A percentile compares a stretch with the other conserved stretches of the same genome.
phyloP scores from a whole-genome alignment of 2,113 vertebrate species.

The Acrocephalus arundinaceus region DNA sequence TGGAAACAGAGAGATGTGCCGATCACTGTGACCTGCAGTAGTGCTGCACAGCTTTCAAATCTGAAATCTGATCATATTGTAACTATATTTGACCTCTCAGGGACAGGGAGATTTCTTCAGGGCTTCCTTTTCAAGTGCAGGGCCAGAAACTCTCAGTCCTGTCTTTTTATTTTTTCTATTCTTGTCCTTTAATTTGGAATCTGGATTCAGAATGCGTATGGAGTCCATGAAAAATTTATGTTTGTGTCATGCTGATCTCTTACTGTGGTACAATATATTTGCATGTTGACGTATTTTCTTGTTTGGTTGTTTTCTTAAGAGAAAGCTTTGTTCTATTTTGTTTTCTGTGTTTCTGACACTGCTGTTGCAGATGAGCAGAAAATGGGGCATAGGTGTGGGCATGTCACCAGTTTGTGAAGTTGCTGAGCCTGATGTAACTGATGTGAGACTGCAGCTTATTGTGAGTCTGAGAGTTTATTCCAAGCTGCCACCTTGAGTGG shows the following conservation, averaged over 20 bases:
- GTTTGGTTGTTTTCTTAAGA: slow-evolving; percentile 15
- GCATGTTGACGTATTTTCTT: neutral
- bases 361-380: neutral
- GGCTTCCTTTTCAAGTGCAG: neutral
- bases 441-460: neutral
- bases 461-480: neutral
- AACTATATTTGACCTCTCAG: neutral
- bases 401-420: neutral
- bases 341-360: slow-evolving; percentile 15
- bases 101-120: neutral
- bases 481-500: neutral
- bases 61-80: neutral
- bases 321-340: slow-evolving; percentile 29
- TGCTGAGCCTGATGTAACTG: neutral
- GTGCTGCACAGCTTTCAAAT: neutral
- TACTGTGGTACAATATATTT: neutral
- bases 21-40: neutral
- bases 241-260: neutral
- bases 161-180: neutral
- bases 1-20: neutral
- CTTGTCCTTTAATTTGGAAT: neutral
- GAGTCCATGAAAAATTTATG: neutral
- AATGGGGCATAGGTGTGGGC: neutral
- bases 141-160: neutral
- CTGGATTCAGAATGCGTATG: neutral